Evolutionary conservation across 1,140 invertebrate genomes (phyloP), one percentile per base, ranked within the genome.

Genomic region (Mactra quadrangularis): DNA sequence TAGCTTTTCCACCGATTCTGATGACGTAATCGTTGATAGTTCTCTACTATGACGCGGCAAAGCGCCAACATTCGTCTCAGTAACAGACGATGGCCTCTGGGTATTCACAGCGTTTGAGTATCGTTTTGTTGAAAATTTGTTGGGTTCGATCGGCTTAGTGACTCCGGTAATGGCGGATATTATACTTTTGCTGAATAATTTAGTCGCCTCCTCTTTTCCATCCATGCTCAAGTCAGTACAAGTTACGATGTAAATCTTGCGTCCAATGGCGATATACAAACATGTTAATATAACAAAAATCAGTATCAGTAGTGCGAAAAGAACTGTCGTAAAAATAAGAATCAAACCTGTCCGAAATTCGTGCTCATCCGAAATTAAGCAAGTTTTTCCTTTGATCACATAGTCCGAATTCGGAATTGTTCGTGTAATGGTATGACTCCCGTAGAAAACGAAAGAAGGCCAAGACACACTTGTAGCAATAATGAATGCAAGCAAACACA

Each of bases 261-360:
- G 53, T n/a, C 78, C 78, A n/a, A 82, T 82, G 25, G 70, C 68
- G 25, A 82, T 82, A 52, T 82, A 82, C 13, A 82, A 41, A 25
- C 25, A 41, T 4, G 41, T 47, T 25, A 82, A 45, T 13, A 72
- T 55, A 7, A 72, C 33, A 41, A 82, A 82, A 4, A 55, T 47
- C 0, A 82, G 22, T 35, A 82, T 38, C 7, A 82, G 31, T 11
- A 82, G 57, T 19, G 41, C 22, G 25, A 82, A 72, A 19, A 82
- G 55, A 22, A 74, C 47, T 2, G 59, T 72, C 1, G 78, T 62
- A 64, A 72, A 82, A 35, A 72, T 64, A 19, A 82, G 33, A 15
- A 59, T 33, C 45, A 59, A 27, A 1, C 68, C 78, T 52, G 50
- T 64, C 17, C 53, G 29, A 45, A 72, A 31, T 25, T 72, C 45